A percentile compares a stretch with the other conserved stretches of the same genome.
Conservation (phyloP, 2,797 vertebrate species). For the Cyprinella venusta region DNA sequence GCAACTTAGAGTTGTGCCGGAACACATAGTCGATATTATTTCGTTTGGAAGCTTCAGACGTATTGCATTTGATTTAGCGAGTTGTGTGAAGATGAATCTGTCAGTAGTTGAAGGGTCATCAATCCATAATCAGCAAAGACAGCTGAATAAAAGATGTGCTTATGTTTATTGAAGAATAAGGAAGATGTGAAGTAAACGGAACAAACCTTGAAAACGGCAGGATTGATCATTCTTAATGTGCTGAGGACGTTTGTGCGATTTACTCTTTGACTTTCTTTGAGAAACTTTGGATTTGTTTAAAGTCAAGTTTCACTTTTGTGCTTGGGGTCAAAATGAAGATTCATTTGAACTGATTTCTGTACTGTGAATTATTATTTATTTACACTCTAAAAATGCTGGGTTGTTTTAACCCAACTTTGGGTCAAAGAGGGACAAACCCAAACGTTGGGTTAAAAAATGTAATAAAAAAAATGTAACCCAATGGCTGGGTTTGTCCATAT, state of each 20-base stretch:
- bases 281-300: not conserved
- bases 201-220: not conserved
- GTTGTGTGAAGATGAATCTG: constrained; percentile 9
- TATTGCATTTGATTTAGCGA: not conserved
- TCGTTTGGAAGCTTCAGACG: not conserved
- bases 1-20: not conserved
- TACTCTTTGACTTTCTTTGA: not conserved
- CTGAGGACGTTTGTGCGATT: not conserved
- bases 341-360: too few relatives aligned
- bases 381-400: too few relatives aligned
- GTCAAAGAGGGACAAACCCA: too few relatives aligned
- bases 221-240: not conserved
- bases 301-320: not conserved
- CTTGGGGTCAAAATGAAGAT: not conserved
- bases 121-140: constrained; percentile 19
- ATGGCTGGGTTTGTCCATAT: too few relatives aligned
- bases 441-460: too few relatives aligned
- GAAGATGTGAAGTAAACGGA: not conserved
- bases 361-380: too few relatives aligned
- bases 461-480: too few relatives aligned
- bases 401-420: too few relatives aligned
- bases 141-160: constrained; percentile 14
- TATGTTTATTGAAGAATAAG: not conserved
- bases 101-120: not conserved
- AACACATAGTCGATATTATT: constrained; percentile 10